Base-by-base conservation (phyloP, 2,113 vertebrate genomes). In the Pipa parva region DNA sequence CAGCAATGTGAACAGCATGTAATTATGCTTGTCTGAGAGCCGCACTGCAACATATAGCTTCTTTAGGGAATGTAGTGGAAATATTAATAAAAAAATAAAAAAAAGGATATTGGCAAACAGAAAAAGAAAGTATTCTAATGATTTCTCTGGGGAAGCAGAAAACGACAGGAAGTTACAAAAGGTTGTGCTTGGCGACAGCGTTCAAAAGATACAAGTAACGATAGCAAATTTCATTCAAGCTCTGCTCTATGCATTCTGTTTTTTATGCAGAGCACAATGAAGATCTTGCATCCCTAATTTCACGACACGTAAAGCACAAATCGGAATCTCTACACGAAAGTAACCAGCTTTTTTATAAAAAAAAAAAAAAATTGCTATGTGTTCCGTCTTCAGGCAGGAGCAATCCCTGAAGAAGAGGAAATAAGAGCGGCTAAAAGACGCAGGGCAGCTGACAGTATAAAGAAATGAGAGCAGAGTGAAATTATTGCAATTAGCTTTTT, bases 91-190 rank as follows among this genome's bases (percentile, higher is more conserved):
- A 12, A 60, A 9, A 51, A 68, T 28, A 1, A 5, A 3, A 9
- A 42, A 12, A 60, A 9, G 39, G 60, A 59, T 37, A 48, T 68
- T 42, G 22, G 56, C 56, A 51, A 59, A 39, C 22, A 46, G 63
- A 46, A 58, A 67, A 33, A 42, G 20, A 24, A 28, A 28, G n/a
- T 42, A 31, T 56, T 33, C 51, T 29, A 48, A 59, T 50, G 42
- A 45, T 37, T 67, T 29, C 42, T 57, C 29, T 13, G 27, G 46
- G 46, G 17, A n/a, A n/a, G n/a, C n/a, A n/a, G 9, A 59, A 15
- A 20, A 28, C 18, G 5, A 10, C 17, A 17, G 36, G 7, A 20
- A 27, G 28, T 27, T 36, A 59, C 31, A 59, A 25, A 33, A 66
- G 29, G 54, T 25, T 52, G 9, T 56, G 52, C 22, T 13, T n/a